Conservation (phyloP, 2,113 vertebrate genomes). For the Speoplatyrhinus poulsoni region DNA sequence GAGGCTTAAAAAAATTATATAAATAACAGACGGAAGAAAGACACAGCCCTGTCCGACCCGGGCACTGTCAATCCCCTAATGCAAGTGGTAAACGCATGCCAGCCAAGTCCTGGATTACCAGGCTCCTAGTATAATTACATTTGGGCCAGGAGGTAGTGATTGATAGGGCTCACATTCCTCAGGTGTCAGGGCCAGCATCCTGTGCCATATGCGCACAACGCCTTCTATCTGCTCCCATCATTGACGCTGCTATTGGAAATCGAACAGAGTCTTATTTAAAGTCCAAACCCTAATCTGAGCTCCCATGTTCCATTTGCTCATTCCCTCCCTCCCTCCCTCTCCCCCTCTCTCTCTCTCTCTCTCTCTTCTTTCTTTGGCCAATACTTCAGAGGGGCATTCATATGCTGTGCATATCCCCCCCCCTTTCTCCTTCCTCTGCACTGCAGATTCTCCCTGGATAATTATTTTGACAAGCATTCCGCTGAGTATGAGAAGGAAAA, state of each 20-base stretch:
- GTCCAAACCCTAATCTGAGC: constrained; percentile 34
- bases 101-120: constrained; percentile 59
- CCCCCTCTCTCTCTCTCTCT: neutral
- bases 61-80: constrained; percentile 65
- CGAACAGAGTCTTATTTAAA: constrained; percentile 39
- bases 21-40: neutral
- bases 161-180: constrained; percentile 67
- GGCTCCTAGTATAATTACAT: constrained; percentile 67
- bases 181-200: constrained; percentile 32
- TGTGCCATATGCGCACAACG: constrained; percentile 20
- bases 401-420: constrained; percentile 41
- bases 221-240: constrained; percentile 35
- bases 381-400: constrained; percentile 40
- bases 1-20: constrained; percentile 29
- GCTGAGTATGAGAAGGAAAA: constrained; percentile 32
- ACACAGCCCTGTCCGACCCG: constrained; percentile 21
- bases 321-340: constrained; percentile 26
- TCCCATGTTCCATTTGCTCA: constrained; percentile 24
- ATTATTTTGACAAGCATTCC: constrained; percentile 52
- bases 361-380: neutral
- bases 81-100: constrained; percentile 47
- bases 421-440: constrained; percentile 8
- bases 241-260: constrained; percentile 43
- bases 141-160: constrained; percentile 62
- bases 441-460: constrained; percentile 52